A percentile compares a stretch with the other conserved stretches of the same genome.
Conservation (phyloP, 2,113 vertebrate genomes). For the Gobius niger region DNA sequence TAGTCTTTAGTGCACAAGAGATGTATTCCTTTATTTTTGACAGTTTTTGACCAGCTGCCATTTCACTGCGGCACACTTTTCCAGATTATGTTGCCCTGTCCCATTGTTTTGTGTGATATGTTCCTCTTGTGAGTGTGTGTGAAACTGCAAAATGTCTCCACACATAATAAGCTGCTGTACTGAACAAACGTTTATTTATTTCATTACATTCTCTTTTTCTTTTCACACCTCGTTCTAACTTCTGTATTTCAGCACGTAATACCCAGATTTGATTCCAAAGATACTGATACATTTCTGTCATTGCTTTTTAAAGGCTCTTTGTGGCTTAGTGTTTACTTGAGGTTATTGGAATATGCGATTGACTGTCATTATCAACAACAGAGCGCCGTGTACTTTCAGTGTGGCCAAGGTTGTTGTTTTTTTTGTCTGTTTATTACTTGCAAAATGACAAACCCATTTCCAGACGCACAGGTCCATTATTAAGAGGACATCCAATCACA, state of each 20-base stretch:
- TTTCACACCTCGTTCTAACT: background rate
- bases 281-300: background rate
- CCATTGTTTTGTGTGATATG: no score
- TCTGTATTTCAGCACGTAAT: background rate
- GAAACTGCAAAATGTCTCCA: no score
- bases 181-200: no score
- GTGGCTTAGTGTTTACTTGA: background rate
- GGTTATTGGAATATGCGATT: background rate
- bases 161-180: no score
- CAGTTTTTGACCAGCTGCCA: no score
- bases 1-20: no score
- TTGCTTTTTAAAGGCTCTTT: background rate
- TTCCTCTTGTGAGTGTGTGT: no score
- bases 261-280: background rate
- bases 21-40: no score
- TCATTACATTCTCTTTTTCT: background rate
- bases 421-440: background rate
- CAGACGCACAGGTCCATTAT: constrained; percentile 22
- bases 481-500: constrained; percentile 14
- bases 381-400: background rate
- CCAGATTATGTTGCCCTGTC: no score
- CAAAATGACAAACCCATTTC: constrained; percentile 24
- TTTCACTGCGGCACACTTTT: no score
- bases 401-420: background rate
- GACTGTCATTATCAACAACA: constrained; percentile 1